Evolutionary conservation across 2,113 vertebrate species (phyloP), one percentile per base, ranked within the genome.

Genomic region (Falco punctatus): DNA sequence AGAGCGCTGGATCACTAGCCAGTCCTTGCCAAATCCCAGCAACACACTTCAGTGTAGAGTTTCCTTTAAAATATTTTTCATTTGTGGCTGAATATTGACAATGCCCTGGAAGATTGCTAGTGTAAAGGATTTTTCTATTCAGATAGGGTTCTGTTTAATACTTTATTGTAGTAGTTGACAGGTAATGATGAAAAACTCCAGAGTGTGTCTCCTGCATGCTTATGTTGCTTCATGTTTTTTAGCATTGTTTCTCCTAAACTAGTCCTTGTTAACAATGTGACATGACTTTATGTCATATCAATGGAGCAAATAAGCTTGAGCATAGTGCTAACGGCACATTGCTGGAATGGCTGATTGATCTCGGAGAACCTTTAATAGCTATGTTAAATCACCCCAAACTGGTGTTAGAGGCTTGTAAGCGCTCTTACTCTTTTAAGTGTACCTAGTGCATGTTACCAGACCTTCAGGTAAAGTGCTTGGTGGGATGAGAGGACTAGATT

Each of bases 281-380:
- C 5, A 2, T 64, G 81, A 38, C 51, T 42, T 75, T 71, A 38
- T 38, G 33, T 38, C 86, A 33, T 42, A 89, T 57, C 46, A 33
- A 3, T 48, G 33, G 59, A 74, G 46, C 28, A 88, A 48, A 72
- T 33, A 33, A 6, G 11, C 48, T 75, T n/a, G 8, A 40, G 42
- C 4, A 0, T 42, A 14, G 28, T 52, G 62, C 58, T 75, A 32
- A 27, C 0, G 1, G 35, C 44, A 55, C 10, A 1, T 24, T 77
- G 35, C 54, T 67, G 52, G 48, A 75, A 51, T 48, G 35, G 30
- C 62, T 75, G 33, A 40, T 81, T 61, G 32, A 62, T 62, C 38
- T 51, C 66, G 46, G 9, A 2, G 48, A 81, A 44, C 27, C 30
- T 70, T 57, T 42, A 42, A 18, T 28, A 88, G 59, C 44, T 51